Base-by-base conservation (phyloP, 2,797 vertebrate species). In the Sebastes vulpes region DNA sequence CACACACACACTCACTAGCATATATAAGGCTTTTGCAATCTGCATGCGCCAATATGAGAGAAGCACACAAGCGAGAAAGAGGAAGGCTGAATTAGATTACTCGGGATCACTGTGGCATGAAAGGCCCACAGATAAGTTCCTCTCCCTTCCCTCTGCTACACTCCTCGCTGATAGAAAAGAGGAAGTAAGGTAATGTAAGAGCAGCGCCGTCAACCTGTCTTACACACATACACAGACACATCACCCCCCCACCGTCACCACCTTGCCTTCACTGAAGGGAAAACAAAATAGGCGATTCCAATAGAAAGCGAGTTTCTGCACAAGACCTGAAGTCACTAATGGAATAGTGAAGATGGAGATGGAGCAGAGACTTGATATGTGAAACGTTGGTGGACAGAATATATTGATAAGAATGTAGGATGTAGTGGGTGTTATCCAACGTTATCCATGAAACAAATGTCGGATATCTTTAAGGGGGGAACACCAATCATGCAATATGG, bases 101-200 rank as follows among this genome's bases (percentile, higher is more conserved):
- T 92, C 83, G 73, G 87, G 89, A 94, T 95, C 95, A 91, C 86
- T 93, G 89, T 93, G 93, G 90, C 93, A 90, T 95, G 94, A 95
- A 94, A 93, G 81, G 89, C 91, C 89, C 89, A 83, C 80, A 90
- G 92, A 94, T 94, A 93, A 91, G 85, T 91, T 92, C 86, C 86
- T 84, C 86, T 73, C 86, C 82, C 87, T 79, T 80, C 84, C 82
- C 77, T 46, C 76, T 70, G 69, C 89, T 82, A 72, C 85, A 77
- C 73, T 90, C 52, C 63, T 65, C 16, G 5, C 81, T 89, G 81
- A 81, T 81, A 88, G 89, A 81, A 83, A 81, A 88, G 46, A 82
- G 90, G 87, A 93, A 85, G 86, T 82, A 84, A 92, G 81, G 91
- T 88, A 92, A 89, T 92, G 88, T 92, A 89, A 89, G 84, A 93